Base-by-base conservation (phyloP, 2,797 vertebrate species). In the Pogonophryne albipinna region DNA sequence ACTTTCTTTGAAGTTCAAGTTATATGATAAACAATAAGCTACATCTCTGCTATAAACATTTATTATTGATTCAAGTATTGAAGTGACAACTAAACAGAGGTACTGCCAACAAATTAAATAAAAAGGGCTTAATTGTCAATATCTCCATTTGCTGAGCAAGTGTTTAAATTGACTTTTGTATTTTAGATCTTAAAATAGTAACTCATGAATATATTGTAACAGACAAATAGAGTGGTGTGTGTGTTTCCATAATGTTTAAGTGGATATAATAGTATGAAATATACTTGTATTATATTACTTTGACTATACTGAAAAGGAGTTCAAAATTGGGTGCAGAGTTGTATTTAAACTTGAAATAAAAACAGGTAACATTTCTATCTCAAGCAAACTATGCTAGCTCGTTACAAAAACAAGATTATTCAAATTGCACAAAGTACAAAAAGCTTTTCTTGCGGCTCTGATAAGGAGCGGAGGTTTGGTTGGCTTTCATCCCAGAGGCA, bases 381-480 rank as follows among this genome's bases (percentile, higher is more conserved):
- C 34, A 38, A 38, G 34, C 7, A 44, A 17, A 5, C 34, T 20
- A 0, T 16, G 34, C 17, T 15, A 16, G 7, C 15, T 23, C 0
- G 6, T 42, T 20, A 65, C 17, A 42, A 1, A 76, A 46, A 80
- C 61, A 6, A 31, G 58, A 80, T 62, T 44, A 68, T 46, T 60
- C 12, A 51, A 7, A 20, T 34, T 16, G 17, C 53, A 64, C 31
- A 34, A 60, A 74, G 51, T 57, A 0, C 9, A 71, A 66, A 82
- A 64, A 71, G 62, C 34, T 68, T 53, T 47, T 3, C 10, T 11
- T 56, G 65, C 17, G 73, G 27, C 68, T 61, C 66, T 77, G 66
- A 71, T 13, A 74, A 79, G 20, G 34, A 62, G 15, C 19, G 52
- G 62, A 61, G 41, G 13, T 65, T 58, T 11, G 57, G 52, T 15